Conservation (phyloP, 2,888 invertebrate genomes). For the Erebia ligea region DNA sequence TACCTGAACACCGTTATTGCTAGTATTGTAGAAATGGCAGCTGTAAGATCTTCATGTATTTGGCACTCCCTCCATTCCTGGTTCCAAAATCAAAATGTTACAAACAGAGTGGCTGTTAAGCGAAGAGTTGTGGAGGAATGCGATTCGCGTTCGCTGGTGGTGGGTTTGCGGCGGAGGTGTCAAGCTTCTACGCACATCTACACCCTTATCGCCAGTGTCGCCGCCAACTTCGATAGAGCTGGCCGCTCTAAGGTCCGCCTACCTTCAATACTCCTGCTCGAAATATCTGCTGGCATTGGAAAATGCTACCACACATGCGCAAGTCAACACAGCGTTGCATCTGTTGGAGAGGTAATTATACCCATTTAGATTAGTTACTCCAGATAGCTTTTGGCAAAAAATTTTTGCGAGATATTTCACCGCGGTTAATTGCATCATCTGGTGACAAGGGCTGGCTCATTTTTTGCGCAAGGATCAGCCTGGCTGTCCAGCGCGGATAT, state of each 20-base stretch:
- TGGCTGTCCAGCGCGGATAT: no score
- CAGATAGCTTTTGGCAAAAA: no score
- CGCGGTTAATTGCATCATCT: no score
- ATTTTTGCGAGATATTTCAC: no score
- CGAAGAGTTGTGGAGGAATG: constrained; percentile 64
- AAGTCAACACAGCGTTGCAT: constrained; percentile 81
- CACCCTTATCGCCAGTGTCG: constrained; percentile 51
- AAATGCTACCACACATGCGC: constrained; percentile 85
- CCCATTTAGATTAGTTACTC: constrained; percentile 1
- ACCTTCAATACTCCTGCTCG: constrained; percentile 76
- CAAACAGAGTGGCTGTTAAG: constrained; percentile 66
- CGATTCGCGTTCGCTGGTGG: constrained; percentile 70
- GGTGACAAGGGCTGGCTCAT: no score
- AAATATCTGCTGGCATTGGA: constrained; percentile 83
- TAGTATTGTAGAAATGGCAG: no score
- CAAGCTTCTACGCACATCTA: constrained; percentile 44
- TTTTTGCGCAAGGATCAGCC: no score
- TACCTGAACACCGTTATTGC: no score
- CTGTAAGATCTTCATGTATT: not conserved
- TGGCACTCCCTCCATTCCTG: not conserved
- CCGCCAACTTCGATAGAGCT: constrained; percentile 69
- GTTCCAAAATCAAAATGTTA: not conserved
- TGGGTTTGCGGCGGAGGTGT: constrained; percentile 54
- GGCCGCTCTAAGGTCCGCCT: constrained; percentile 75
- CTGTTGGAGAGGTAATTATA: constrained; percentile 80